phyloP scores from a whole-genome alignment of 1,140 invertebrate genomes.

The Hypothenemus hampei region DNA sequence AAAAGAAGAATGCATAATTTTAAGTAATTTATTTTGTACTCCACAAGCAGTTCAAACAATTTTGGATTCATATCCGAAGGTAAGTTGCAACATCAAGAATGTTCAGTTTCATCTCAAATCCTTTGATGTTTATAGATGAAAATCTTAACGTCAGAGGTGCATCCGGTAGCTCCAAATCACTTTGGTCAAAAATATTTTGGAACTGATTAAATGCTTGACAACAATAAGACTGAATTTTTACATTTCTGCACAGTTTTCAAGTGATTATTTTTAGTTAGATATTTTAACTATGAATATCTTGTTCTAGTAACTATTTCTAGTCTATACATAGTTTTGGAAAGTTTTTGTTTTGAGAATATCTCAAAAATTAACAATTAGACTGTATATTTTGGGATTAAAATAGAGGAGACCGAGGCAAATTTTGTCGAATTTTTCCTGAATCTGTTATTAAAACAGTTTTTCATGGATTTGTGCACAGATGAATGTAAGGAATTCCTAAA shows the following conservation, averaged over 20 bases:
- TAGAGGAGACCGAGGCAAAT: too few relatives aligned
- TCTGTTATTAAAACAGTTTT: too few relatives aligned
- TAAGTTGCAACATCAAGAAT: conserved; percentile 36
- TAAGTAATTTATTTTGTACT: conserved; percentile 95
- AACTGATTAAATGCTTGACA: conserved; percentile 69
- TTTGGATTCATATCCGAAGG: conserved; percentile 78
- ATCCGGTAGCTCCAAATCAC: conserved; percentile 93
- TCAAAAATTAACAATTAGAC: too few relatives aligned
- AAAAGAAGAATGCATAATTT: conserved; percentile 86
- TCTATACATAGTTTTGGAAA: too few relatives aligned
- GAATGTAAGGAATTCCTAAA: too few relatives aligned
- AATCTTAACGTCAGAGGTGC: conserved; percentile 92
- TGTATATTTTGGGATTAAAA: too few relatives aligned
- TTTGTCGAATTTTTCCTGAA: too few relatives aligned
- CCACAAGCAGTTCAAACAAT: conserved; percentile 85
- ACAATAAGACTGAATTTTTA: conserved; percentile 15
- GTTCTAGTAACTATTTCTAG: too few relatives aligned
- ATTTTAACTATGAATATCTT: background rate
- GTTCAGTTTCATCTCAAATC: conserved; percentile 2
- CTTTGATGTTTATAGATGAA: conserved; percentile 70
- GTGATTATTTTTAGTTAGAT: background rate
- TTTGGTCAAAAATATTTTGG: conserved; percentile 99
- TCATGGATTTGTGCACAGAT: too few relatives aligned
- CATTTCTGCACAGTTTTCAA: too few relatives aligned
- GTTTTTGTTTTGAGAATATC: too few relatives aligned